Conservation (phyloP, 2,888 invertebrate species). For the Globia sparganii region DNA sequence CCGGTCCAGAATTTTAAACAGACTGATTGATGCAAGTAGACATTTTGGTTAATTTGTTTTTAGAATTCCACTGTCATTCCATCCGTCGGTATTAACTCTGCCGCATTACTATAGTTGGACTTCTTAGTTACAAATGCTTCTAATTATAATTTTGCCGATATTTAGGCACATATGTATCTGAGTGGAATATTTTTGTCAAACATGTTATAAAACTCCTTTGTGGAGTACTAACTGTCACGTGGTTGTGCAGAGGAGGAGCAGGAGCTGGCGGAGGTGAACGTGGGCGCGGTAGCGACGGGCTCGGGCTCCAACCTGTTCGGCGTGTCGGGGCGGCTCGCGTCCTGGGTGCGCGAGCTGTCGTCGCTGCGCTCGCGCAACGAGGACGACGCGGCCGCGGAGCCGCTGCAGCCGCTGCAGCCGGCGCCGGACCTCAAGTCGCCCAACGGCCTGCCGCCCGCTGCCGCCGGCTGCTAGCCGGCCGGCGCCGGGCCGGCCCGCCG, state of each 20-base stretch:
- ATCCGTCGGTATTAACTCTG: constrained; percentile 25
- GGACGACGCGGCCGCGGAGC: constrained; percentile 83
- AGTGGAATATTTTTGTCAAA: neutral
- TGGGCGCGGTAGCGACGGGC: constrained; percentile 87
- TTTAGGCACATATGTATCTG: neutral
- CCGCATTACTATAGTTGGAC: constrained; percentile 34
- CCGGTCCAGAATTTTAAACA: constrained; percentile 6
- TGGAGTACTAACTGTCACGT: neutral
- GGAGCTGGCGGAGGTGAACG: constrained; percentile 84
- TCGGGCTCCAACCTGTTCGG: constrained; percentile 89
- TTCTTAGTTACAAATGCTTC: constrained; percentile 34
- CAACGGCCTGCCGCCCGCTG: constrained; percentile 67
- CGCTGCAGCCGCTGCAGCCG: constrained; percentile 72
- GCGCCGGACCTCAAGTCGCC: constrained; percentile 72
- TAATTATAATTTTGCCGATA: constrained; percentile 4
- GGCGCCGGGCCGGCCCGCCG: constrained; percentile 21
- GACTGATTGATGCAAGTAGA: neutral
- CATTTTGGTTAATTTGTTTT: constrained; percentile 11
- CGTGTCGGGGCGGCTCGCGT: constrained; percentile 87
- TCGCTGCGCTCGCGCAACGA: constrained; percentile 83
- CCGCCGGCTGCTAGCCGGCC: constrained; percentile 61
- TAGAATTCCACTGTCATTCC: constrained; percentile 43
- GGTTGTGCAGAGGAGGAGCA: constrained; percentile 82
- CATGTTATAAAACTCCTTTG: neutral
- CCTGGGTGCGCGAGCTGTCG: constrained; percentile 88